Base-by-base conservation (phyloP, 2,797 vertebrate genomes). In the Petrocephalus schoutedeni region DNA sequence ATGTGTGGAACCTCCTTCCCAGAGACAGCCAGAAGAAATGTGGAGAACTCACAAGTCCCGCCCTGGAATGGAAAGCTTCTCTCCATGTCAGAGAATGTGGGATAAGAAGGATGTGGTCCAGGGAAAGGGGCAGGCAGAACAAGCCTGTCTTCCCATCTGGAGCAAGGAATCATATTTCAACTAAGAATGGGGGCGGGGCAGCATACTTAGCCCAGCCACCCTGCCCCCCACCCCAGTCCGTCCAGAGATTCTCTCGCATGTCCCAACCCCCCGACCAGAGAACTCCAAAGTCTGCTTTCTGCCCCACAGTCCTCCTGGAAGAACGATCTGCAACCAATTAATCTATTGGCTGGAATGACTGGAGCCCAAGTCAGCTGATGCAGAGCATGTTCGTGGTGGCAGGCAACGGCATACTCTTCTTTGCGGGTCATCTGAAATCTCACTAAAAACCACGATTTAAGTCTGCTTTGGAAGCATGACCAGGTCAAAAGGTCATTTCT, bases 281-380 rank as follows among this genome's bases (percentile, higher is more conserved):
- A 61, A 36, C 28, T 32, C 23, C 67, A 71, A 53, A 77, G 28
- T 80, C 71, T 87, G 71, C 32, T 59, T 89, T 90, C 87, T 91
- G 90, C 87, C 92, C 90, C 92, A 92, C 92, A 94, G 92, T 94
- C 94, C 92, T 93, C 91, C 90, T 56, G 54, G 36, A 53, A 23
- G 56, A 82, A 59, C 32, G 85, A 92, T 93, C 93, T 95, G 95
- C 92, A 94, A 92, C 91, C 92, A 94, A 95, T 95, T 94, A 94
- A 90, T 86, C 90, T 1, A 59, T 91, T 94, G 93, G 93, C 93
- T 94, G 90, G 89, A 9, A 23, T 82, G 89, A 80, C 54, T 83
- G 23, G 71, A 80, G 88, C 88, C 85, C 89, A 83, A 53, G 23
- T 80, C 0, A 3, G 87, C 87, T 64, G 56, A 89, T 61, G 84